Evolutionary conservation across 2,113 vertebrate species (phyloP).

Genomic region (Ptychochromis oligacanthus): DNA sequence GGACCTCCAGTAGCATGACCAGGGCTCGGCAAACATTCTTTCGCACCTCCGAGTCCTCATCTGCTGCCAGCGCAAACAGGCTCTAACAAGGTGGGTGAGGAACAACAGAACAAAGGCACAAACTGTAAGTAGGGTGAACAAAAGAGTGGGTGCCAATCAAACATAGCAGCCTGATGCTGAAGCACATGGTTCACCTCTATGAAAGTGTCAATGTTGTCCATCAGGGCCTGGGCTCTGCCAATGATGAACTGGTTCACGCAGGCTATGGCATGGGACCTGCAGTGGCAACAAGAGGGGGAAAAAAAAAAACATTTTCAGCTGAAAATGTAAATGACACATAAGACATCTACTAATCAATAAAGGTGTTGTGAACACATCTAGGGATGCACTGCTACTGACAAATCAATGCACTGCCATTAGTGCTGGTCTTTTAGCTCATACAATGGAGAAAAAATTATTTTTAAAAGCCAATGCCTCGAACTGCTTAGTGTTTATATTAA

Average conservation of each 20-base stretch:
- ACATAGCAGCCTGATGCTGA: neutral
- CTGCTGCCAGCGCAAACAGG: conserved; percentile 83
- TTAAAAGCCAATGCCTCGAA: too few relatives aligned
- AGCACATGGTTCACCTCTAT: conserved; percentile 84
- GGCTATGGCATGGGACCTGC: conserved; percentile 92
- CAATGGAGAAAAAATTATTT: too few relatives aligned
- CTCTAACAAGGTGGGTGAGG: conserved; percentile 74
- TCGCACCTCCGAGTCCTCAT: conserved; percentile 88
- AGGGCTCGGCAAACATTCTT: conserved; percentile 93
- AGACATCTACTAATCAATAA: neutral
- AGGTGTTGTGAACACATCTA: neutral
- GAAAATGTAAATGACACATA: too few relatives aligned
- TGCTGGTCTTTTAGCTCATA: too few relatives aligned
- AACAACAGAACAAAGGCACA: neutral
- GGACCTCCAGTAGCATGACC: conserved; percentile 94
- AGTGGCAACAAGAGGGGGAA: neutral
- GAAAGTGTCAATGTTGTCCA: conserved; percentile 97
- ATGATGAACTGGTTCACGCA: conserved; percentile 98
- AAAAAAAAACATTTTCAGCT: too few relatives aligned
- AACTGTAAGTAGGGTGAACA: neutral
- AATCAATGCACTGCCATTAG: too few relatives aligned
- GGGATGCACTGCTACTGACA: too few relatives aligned
- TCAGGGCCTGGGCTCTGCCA: conserved; percentile 91
- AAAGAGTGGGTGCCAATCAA: neutral
- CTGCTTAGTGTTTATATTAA: too few relatives aligned